phyloP scores from a whole-genome alignment of 2,888 invertebrate species.

The Odontocolon sp. region DNA sequence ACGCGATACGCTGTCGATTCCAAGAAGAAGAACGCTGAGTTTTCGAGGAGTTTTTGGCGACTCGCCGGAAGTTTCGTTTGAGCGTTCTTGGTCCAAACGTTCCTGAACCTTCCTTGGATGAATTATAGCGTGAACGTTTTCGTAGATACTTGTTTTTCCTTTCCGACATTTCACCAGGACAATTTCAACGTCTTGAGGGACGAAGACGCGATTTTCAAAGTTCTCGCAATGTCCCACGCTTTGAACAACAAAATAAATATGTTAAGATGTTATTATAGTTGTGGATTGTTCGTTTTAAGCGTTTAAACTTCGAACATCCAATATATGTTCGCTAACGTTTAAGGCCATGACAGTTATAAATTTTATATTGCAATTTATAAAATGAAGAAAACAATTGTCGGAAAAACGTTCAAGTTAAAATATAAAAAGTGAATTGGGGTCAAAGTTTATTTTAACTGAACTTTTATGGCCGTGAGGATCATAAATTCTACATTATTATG shows the following conservation, averaged over 20 bases:
- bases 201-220: conserved; percentile 78
- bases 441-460: no score
- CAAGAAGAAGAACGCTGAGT: conserved; percentile 89
- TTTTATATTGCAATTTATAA: no score
- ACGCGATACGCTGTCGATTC: conserved; percentile 93
- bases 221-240: conserved; percentile 81
- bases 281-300: no score
- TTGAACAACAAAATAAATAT: conserved; percentile 57
- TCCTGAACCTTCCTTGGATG: conserved; percentile 82
- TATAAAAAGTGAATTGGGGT: no score
- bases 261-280: background rate
- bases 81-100: conserved; percentile 65
- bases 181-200: conserved; percentile 80
- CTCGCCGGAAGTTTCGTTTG: background rate
- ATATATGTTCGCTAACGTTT: no score
- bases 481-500: no score
- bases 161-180: conserved; percentile 82
- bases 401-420: no score
- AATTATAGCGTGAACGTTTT: conserved; percentile 84
- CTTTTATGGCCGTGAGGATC: no score
- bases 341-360: no score
- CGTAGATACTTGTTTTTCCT: conserved; percentile 79
- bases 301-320: no score
- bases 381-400: no score
- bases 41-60: conserved; percentile 65